Conservation (phyloP, 2,888 invertebrate species). For the Megalurothrips usitatus region DNA sequence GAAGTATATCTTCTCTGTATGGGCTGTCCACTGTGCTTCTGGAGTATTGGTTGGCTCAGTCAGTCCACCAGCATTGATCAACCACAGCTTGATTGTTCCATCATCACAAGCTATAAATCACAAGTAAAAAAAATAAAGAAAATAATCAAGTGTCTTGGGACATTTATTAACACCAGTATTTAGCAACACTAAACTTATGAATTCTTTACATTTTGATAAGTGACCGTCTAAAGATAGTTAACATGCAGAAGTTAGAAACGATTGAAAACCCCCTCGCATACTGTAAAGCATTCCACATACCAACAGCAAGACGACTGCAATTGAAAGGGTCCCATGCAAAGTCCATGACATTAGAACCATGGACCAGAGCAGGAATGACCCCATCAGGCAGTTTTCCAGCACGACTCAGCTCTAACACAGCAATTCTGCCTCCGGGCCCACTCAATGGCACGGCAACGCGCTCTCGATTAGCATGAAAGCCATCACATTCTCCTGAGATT, state of each 20-base stretch:
- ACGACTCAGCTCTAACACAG: conserved; percentile 75
- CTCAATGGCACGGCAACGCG: conserved; percentile 86
- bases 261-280: too few species aligned
- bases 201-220: too few species aligned
- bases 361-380: conserved; percentile 81
- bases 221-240: too few species aligned
- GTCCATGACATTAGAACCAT: conserved; percentile 85
- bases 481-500: conserved; percentile 90
- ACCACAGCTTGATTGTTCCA: conserved; percentile 76
- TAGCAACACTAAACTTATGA: conserved; percentile 29
- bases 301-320: conserved; percentile 69
- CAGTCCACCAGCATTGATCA: conserved; percentile 65
- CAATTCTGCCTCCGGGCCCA: conserved; percentile 86
- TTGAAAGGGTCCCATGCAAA: conserved; percentile 94
- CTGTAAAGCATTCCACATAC: conserved; percentile 43
- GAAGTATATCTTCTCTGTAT: conserved; percentile 86
- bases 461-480: conserved; percentile 81
- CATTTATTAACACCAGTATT: background rate
- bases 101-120: conserved; percentile 70
- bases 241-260: too few species aligned
- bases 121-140: conserved; percentile 13
- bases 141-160: background rate
- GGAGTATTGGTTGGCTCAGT: conserved; percentile 76
- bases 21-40: conserved; percentile 64
- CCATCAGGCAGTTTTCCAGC: conserved; percentile 74